Evolutionary conservation across 2,113 vertebrate species (phyloP), one percentile per base, ranked within the genome.

Genomic region (Otis tarda): DNA sequence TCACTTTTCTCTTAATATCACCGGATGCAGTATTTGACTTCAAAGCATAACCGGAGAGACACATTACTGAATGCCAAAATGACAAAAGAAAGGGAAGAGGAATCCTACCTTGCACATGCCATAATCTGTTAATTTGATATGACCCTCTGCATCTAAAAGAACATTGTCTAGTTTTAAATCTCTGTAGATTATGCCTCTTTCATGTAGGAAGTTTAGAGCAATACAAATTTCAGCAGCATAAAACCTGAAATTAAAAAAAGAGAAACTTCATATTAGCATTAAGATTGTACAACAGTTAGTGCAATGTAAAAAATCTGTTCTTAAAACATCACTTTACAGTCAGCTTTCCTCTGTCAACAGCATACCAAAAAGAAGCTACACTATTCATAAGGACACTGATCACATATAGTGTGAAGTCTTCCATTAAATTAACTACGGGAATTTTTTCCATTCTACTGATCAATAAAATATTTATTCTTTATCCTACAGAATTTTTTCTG

Each of bases 131-230:
- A 99, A 96, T 73, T 99, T 99, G 98, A 99, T 99, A 95, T 99
- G 99, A 94, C 99, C 99, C 4, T 99, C 99, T 3, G 99, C 98
- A 59, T 99, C 99, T 83, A 99, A 86, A 25, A 99, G 99, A 37
- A 99, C 99, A n/a, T 99, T 99, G 98, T 99, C 99, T 94, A 99
- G 97, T 96, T 99, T 99, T 93, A 99, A 98, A 90, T 99, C 99
- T 76, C 99, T 98, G 96, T 99, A 99, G 97, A 99, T 99, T 75
- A 99, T 99, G 49, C 99, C 99, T 92, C 99, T 98, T 96, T 99
- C 99, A 14, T 99, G 99, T n/a, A 99, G 98, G 97, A 99, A 99
- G 98, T 99, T 99, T 69, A 99, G 98, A 81, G 99, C 99, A 30
- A 99, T 99, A 93, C 99, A 99, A 94, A 99, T 99, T 98, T 99